Conservation (phyloP, 92 coral and sea anemone genomes). For the Palythoa heliodiscus region DNA sequence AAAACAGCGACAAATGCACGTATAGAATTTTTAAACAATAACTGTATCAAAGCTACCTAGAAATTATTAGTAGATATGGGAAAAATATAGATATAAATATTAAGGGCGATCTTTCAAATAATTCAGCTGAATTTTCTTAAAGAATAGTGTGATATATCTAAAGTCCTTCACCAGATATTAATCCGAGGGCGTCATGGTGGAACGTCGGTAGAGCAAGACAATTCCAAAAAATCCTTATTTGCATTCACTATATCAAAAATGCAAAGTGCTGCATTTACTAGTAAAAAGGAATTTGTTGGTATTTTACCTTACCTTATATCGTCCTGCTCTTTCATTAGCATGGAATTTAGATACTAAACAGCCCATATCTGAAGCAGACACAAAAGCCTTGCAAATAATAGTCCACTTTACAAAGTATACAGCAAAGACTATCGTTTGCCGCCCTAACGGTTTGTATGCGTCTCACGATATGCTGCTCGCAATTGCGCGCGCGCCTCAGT, state of each 20-base stretch:
- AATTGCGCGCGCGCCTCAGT: constrained; percentile 9
- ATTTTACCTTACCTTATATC: not conserved
- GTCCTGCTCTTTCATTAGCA: not conserved
- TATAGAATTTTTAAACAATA: too few species aligned
- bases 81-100: too few species aligned
- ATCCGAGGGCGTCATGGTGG: not conserved
- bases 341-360: not conserved
- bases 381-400: not conserved
- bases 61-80: too few species aligned
- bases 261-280: too few species aligned
- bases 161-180: too few species aligned
- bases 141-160: too few species aligned
- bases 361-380: not conserved
- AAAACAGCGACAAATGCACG: too few species aligned
- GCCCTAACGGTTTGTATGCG: constrained; percentile 20
- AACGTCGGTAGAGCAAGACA: not conserved
- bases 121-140: too few species aligned
- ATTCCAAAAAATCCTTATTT: not conserved
- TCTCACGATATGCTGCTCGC: constrained; percentile 1
- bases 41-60: not conserved
- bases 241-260: too few species aligned
- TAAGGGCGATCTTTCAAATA: too few species aligned
- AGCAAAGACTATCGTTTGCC: not conserved
- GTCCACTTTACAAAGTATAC: not conserved
- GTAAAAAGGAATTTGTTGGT: not conserved